Base-by-base conservation (phyloP, 2,888 invertebrate species). In the Linhomoeus sp. region DNA sequence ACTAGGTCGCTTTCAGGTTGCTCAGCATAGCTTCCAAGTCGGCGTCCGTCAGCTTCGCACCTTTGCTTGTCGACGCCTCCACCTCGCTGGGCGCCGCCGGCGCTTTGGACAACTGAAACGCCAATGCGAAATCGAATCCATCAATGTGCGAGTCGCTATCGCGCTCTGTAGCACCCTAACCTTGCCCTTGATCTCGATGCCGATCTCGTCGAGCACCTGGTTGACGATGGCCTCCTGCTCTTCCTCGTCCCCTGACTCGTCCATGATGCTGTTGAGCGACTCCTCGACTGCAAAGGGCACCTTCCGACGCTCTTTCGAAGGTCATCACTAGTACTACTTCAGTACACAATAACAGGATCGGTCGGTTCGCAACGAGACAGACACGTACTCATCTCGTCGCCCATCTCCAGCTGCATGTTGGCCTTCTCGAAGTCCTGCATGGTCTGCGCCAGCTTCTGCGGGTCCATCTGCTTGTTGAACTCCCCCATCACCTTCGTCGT, bases 181-280 rank as follows among this genome's bases (percentile, higher is more conserved):
- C 75, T 85, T 82, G 59, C 82, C 83, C 54, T 81, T 80, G 52
- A 86, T 78, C 69, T 90, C 88, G 66, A 90, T 88, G 52, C 88
- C 88, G 59, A 90, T 88, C 70, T 90, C 88, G 70, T 88, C 88
- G n/a, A 88, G 73, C 38, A 88, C 85, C 69, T 83, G 76, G 60
- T 75, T 77, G n/a, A 88, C 80, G 68, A 90, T 77, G 53, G 78
- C 78, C 61, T 86, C 82, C 58, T 79, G 75, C 67, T 87, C 86
- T 55, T 80, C 79, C 65, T 88, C 87, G 66, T 88, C 88, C 0
- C 79, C 87, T 14, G 84, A 84, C 58, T 83, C 86, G 37, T 75
- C 76, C 58, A 88, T 71, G 59, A 88, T 82, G 59, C 85, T 84
- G 67, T 87, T 86, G 54, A 88, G 68, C 0, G 84, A 80, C 49